Base-by-base conservation (phyloP, 2,797 vertebrate species). In the Zalophus californianus region DNA sequence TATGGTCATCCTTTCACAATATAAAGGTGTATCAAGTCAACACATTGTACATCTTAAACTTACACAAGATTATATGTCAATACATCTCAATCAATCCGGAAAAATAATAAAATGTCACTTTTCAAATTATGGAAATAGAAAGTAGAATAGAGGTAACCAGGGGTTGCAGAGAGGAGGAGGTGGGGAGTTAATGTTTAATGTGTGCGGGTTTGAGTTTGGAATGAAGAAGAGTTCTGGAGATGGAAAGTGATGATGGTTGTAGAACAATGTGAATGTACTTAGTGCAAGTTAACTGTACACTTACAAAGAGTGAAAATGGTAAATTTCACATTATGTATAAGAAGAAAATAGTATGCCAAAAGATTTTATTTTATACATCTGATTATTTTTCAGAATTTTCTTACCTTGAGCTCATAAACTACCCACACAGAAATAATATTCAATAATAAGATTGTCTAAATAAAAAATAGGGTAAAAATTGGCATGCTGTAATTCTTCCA, bases 391-490 rank as follows among this genome's bases (percentile, higher is more conserved):
- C 66, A 20, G 9, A 68, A 27, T 90, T n/a, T 75, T 60, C 75
- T 56, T 38, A 58, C 15, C 10, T 68, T 79, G 41, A 87, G 50
- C 29, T 86, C 38, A 56, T 87, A 94, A 96, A 80, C n/a, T 91
- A 12, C 23, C 25, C 25, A 84, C 25, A 58, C 4, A 91, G 20
- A 96, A 94, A 88, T 91, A 82, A 77, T 20, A 62, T 52, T 83
- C 18, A 84, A 44, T 70, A 73, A 85, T 70, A 58, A 93, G 16
- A 86, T 85, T 84, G 10, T 18, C 18, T 82, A 94, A 91, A 94
- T 4, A 38, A 80, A 82, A 93, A 85, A 86, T 27, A 58, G 23
- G 15, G 16, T 89, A 80, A 96, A 90, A 82, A 78, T 48, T 60
- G 27, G 38, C 11, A 79, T 27, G 20, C 9, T 77, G 1, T 12